These are phyloP conservation scores for Pseudois nayaur DNA, from an alignment of 2,113 vertebrate species.

Conservation along the genomic window DNA sequence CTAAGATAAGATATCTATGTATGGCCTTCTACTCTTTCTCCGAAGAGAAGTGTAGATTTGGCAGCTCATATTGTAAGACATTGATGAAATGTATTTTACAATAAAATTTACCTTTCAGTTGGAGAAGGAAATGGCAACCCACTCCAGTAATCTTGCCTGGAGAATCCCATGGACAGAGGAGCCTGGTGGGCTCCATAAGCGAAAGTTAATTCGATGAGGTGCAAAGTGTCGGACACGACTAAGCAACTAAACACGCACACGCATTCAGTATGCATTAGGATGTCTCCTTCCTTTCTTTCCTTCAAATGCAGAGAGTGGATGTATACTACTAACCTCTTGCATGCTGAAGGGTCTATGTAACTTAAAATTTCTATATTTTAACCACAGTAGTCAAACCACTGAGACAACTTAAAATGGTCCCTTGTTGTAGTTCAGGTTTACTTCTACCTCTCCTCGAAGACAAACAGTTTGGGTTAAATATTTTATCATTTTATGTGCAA, in stretches of 20 bases:
- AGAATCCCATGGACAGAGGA: not conserved
- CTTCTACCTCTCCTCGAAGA: not conserved
- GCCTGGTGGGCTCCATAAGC: not conserved
- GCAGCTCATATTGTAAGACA: not conserved
- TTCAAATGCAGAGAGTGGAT: not conserved
- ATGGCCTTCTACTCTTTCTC: not conserved
- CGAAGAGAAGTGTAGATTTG: not conserved
- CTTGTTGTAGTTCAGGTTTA: not conserved
- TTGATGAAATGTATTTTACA: not conserved
- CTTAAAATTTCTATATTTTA: not conserved
- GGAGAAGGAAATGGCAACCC: not conserved
- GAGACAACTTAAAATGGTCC: not conserved
- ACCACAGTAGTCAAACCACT: not conserved
- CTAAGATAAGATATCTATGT: not conserved
- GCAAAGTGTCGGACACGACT: rapidly evolving
- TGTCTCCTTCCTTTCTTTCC: not conserved
- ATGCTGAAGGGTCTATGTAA: not conserved
- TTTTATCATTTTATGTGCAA: not conserved
- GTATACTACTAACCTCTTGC: not conserved
- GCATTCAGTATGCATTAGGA: not conserved
- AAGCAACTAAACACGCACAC: not conserved
- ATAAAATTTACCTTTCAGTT: not conserved
- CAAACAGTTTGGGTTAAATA: not conserved
- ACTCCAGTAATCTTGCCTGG: not conserved
- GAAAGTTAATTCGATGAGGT: not conserved